A percentile compares a stretch with the other conserved stretches of the same genome.
Evolutionary conservation across 2,113 vertebrate genomes (phyloP).

Genomic region (Cygnus atratus): DNA sequence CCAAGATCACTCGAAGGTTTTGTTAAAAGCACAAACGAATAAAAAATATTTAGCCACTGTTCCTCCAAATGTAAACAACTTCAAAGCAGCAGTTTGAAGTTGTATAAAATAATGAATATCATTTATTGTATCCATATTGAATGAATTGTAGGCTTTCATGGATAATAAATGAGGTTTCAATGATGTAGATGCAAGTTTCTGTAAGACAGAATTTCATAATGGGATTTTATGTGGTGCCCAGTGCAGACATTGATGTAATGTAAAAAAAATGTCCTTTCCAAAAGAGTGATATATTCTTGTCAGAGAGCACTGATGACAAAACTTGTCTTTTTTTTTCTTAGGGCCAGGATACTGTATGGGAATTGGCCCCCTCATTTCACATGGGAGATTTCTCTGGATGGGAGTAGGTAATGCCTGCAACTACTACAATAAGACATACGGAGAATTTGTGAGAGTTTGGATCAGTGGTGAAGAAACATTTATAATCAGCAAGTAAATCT

Average conservation of each 20-base stretch:
- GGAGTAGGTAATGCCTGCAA: slow-evolving; percentile 92
- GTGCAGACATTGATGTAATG: background rate
- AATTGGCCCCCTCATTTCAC: slow-evolving; percentile 88
- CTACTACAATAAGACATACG: slow-evolving; percentile 93
- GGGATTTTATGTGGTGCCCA: background rate
- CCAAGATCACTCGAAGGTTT: background rate
- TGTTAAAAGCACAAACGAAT: background rate
- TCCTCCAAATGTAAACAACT: rapidly evolving
- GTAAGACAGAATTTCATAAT: background rate
- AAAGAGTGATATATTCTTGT: background rate
- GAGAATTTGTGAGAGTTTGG: slow-evolving; percentile 93
- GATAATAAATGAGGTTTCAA: background rate
- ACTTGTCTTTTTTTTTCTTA: slow-evolving; percentile 35
- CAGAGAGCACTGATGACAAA: background rate
- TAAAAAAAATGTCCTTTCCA: background rate
- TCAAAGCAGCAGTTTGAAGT: background rate
- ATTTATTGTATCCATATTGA: background rate
- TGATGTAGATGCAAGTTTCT: background rate
- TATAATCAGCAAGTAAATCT: slow-evolving; percentile 90
- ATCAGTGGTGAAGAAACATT: slow-evolving; percentile 92
- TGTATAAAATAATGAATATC: rapidly evolving
- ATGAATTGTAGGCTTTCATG: background rate
- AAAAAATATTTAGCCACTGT: background rate
- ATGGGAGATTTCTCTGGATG: slow-evolving; percentile 89
- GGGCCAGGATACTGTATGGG: slow-evolving; percentile 90